Base-by-base conservation (phyloP, 2,797 vertebrate species). In the Euthynnus affinis region DNA sequence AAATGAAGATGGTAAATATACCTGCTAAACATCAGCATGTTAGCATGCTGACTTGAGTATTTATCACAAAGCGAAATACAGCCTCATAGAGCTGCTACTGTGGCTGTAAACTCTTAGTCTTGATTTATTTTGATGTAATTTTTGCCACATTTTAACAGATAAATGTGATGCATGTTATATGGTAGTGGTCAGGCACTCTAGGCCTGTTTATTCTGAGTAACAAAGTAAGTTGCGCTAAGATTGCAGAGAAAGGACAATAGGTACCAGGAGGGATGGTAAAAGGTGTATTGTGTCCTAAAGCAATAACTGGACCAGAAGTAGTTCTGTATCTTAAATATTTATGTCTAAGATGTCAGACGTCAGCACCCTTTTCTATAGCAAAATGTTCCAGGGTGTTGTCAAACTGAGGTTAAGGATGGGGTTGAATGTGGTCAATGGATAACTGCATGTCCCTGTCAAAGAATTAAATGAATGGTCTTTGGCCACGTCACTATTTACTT, bases 401-500 rank as follows among this genome's bases (percentile, higher is more conserved):
- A 73, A 67, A 40, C 61, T 82, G 79, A 66, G 78, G 76, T 85
- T 78, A 64, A 29, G 44, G 20, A 72, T 59, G 58, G 74, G 74
- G 80, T 59, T 87, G 87, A 81, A 25, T 80, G 81, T 76, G 84
- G 78, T 86, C n/a, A 46, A 78, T 51, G 67, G 68, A 71, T 87
- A 76, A 77, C 83, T 80, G 60, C 65, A 60, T 25, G 55, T 72
- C 75, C 68, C 87, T 90, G 90, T 89, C 67, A 66, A 29, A 83
- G 71, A 77, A 78, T 77, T 42, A 85, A 85, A 91, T 70, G 53
- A 80, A 88, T 78, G 53, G 56, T 72, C 68, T 88, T 53, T 88
- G 73, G 75, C 76, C 46, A 27, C 68, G 27, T 71, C 53, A 13
- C 71, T 91, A 49, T 94, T 92, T 91, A 85, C 57, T 80, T 92